Conservation (phyloP, 2,888 invertebrate species). For the Priocnemis perturbator region DNA sequence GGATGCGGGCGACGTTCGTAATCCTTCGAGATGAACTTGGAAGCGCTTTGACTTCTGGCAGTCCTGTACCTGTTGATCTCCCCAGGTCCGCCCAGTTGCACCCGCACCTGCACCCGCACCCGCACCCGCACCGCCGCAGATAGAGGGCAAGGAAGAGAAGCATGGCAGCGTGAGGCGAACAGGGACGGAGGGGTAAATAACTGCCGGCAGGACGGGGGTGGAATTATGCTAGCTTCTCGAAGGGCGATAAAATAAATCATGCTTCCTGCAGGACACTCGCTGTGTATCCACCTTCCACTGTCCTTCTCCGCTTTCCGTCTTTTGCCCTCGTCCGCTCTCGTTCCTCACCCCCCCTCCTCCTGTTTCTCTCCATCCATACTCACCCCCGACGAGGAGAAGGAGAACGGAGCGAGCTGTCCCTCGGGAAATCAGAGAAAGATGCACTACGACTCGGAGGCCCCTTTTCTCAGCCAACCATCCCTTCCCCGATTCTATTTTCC, state of each 20-base stretch:
- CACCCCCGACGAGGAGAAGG: not conserved
- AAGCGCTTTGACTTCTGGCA: not conserved
- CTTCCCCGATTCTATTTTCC: constrained; percentile 1
- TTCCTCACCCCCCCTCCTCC: constrained; percentile 25
- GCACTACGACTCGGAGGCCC: constrained; percentile 55
- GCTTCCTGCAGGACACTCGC: constrained; percentile 52
- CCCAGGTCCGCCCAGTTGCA: constrained; percentile 23
- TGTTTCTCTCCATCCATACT: constrained; percentile 23
- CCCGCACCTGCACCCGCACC: not conserved
- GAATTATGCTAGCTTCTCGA: constrained; percentile 60
- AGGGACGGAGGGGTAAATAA: constrained; percentile 44
- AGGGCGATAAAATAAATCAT: constrained; percentile 66
- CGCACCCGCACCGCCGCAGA: constrained; percentile 4
- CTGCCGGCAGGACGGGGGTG: constrained; percentile 37
- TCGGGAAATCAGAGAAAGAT: constrained; percentile 72
- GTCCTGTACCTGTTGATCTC: constrained; percentile 59
- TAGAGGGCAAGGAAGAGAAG: not conserved
- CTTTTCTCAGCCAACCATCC: constrained; percentile 23
- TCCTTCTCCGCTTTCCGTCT: constrained; percentile 14
- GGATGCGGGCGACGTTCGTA: no score
- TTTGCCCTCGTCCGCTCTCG: constrained; percentile 2
- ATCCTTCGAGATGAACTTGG: no score
- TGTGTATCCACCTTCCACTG: constrained; percentile 32
- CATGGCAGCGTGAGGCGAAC: not conserved
- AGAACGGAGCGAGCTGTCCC: constrained; percentile 58